Base-by-base conservation (phyloP, 2,797 vertebrate species). In the Syngnathus acus region DNA sequence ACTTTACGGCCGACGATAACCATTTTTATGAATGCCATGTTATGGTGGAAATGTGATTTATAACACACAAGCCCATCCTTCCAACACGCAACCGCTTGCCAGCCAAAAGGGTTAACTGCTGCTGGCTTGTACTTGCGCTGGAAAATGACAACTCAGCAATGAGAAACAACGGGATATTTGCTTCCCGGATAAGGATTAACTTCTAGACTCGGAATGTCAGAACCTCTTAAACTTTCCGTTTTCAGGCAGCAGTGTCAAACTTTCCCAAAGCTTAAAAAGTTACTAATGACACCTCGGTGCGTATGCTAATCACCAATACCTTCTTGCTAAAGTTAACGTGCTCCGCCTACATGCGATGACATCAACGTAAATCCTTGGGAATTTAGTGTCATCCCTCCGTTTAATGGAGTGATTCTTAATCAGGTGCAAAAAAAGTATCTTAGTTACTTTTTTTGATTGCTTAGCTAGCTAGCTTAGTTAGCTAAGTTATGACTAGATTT, bases 51-150 rank as follows among this genome's bases (percentile, higher is more conserved):
- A 55, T 55, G 14, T 32, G 55, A 58, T 58, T 58, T 58, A 58
- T 58, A 17, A 58, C 9, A 38, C 55, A 58, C 55, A 19, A 38
- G 14, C 13, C 14, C 2, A 58, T 37, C 7, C 32, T 58, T 58
- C 1, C 51, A 23, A 53, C 51, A 53, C 51, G 3, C 10, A 5
- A 32, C 32, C 32, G 50, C 9, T 53, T 21, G 13, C 5, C 10
- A 26, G 23, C 21, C 53, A 55, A 55, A 55, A 55, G 53, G 53
- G 53, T 55, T 55, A 55, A 55, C 53, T 55, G 53, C 53, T 55
- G 23, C 53, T 11, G 23, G 13, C 55, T 17, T 58, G 32, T 38
- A 9, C 55, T 58, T 9, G 32, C 7, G 1, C 32, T 38, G 14
- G 17, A 38, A 38, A 58, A 7, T 37, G 16, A 58, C 37, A 58